These are phyloP conservation scores for Oconnorella tubifera DNA, from an alignment of 2,888 invertebrate genomes.

Conservation along the genomic window DNA sequence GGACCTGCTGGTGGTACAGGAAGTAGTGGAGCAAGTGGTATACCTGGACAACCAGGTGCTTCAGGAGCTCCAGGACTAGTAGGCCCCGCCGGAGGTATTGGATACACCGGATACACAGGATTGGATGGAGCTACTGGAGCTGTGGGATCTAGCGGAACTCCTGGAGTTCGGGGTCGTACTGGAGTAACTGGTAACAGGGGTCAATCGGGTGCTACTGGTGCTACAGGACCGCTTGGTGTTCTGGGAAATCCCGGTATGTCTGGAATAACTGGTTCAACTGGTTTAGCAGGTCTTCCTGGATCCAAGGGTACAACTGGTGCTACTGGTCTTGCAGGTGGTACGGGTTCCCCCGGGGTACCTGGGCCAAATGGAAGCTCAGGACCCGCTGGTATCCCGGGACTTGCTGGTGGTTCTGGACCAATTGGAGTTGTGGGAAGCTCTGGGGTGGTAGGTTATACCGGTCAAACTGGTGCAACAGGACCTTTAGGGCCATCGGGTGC, in stretches of 20 bases:
- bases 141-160: constrained; percentile 1
- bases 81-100: constrained; percentile 15
- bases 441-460: constrained; percentile 11
- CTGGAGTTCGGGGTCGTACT: constrained; percentile 5
- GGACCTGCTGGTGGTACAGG: constrained; percentile 10
- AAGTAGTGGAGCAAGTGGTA: not conserved
- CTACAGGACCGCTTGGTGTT: not conserved
- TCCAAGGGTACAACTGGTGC: constrained; percentile 13
- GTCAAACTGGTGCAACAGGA: constrained; percentile 14
- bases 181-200: constrained; percentile 14
- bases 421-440: constrained; percentile 1
- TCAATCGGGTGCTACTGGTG: not conserved
- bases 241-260: not conserved
- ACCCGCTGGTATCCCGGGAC: constrained; percentile 1
- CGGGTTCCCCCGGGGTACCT: constrained; percentile 24
- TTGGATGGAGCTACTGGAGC: not conserved
- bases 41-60: constrained; percentile 9
- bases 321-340: constrained; percentile 14
- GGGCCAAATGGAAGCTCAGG: constrained; percentile 55
- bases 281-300: constrained; percentile 5
- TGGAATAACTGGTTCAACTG: not conserved
- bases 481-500: constrained; percentile 16
- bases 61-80: constrained; percentile 11
- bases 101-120: not conserved
- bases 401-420: constrained; percentile 6